Base-by-base conservation (phyloP, 2,113 vertebrate genomes). In the Gallinago undulata region DNA sequence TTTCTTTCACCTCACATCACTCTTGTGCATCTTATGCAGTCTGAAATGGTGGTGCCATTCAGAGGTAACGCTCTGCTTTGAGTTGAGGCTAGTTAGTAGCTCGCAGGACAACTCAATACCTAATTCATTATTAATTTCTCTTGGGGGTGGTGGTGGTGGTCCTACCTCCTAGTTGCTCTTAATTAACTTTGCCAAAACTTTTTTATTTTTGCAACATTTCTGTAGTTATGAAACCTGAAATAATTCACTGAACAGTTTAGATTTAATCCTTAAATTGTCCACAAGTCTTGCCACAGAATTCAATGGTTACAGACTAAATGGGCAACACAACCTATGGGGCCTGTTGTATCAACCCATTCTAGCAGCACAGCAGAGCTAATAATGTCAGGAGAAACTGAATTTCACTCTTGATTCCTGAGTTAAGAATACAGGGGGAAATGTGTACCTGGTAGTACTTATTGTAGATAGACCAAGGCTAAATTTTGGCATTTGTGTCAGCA, bases 101-200 rank as follows among this genome's bases (percentile, higher is more conserved):
- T 45, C 41, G 50, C 37, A 70, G 50, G 55, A 62, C 41, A 81
- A 45, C 11, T 62, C 59, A 73, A 31, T 30, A 60, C 11, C 47
- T 57, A n/a, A 50, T 59, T 62, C 56, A 35, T 22, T 47, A 41
- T 19, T 62, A 9, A 82, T 64, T 82, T 93, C 74, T 72, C 30
- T 14, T 0, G 5, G 6, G 8, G 19, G 8, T 7, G 13, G 13
- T 7, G 11, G 9, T 13, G 21, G 2, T 80, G 25, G 56, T 81
- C 37, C 47, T 84, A 68, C 30, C 14, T 63, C 17, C 13, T 33
- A 66, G 35, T 33, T 43, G 68, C 18, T 94, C 24, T 69, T 69
- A 78, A 55, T 7, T 75, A 47, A 89, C 9, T 72, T 53, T 67
- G 47, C 10, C n/a, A 70, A 41, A 33, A 51, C 4, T 50, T 59